Evolutionary conservation across 2,888 invertebrate genomes (phyloP).

Genomic region (Andrena fulva): DNA sequence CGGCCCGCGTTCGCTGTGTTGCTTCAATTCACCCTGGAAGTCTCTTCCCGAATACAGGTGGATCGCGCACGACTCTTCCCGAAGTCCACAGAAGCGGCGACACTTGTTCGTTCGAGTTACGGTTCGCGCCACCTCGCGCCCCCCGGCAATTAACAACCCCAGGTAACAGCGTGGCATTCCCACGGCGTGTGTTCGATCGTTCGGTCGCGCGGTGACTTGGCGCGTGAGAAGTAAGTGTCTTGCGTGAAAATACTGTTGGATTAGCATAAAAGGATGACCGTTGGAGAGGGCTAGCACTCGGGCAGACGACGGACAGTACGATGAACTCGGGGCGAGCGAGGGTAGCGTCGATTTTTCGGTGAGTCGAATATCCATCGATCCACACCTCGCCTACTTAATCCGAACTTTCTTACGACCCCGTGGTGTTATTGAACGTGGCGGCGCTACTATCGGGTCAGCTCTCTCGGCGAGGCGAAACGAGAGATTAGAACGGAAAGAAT

Average conservation of each 20-base stretch:
- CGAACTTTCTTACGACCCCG: no score
- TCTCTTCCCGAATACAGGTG: not conserved
- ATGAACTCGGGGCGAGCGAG: not conserved
- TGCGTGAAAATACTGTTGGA: not conserved
- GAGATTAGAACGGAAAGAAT: not conserved
- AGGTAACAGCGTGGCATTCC: not conserved
- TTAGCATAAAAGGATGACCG: not conserved
- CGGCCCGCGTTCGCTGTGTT: conserved; percentile 47
- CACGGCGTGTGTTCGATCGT: not conserved
- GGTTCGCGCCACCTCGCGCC: not conserved
- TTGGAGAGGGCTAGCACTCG: not conserved
- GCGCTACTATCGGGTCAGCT: not conserved
- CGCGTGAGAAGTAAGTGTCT: not conserved
- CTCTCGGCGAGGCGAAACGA: not conserved
- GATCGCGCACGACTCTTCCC: not conserved
- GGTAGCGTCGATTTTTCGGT: not conserved
- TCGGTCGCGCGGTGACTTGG: not conserved
- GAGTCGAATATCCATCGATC: not conserved
- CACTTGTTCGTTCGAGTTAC: not conserved
- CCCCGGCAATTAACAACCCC: not conserved
- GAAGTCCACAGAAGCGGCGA: not conserved
- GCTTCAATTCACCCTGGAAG: conserved; percentile 59
- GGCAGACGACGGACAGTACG: not conserved
- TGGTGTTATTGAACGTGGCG: not conserved
- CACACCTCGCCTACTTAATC: no score